Conservation (phyloP, 2,113 vertebrate species). For the Coregonus clupeaformis region DNA sequence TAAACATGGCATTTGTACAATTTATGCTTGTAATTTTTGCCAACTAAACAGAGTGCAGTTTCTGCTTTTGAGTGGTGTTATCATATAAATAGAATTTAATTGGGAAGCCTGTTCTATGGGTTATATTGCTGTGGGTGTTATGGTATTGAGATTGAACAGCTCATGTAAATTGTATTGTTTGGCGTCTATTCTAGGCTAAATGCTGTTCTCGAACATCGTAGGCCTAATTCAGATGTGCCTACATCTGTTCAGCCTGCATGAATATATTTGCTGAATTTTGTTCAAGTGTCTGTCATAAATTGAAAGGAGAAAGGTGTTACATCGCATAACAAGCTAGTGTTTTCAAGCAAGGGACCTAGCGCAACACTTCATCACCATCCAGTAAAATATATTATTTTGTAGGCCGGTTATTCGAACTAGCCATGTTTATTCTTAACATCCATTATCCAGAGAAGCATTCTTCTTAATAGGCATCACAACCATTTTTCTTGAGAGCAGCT, state of each 20-base stretch:
- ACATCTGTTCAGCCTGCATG: constrained; percentile 1
- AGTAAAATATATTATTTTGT: background rate
- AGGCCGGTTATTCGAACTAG: no score
- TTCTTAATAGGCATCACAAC: no score
- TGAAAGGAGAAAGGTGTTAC: no score
- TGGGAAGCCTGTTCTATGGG: no score
- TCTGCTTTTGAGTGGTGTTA: background rate
- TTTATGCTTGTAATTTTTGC: background rate
- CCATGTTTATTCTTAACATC: no score
- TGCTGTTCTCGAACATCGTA: background rate
- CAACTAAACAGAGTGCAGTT: background rate
- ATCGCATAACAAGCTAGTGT: no score
- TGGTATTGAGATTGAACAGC: background rate
- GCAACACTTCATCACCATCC: background rate
- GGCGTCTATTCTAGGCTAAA: background rate
- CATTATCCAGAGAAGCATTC: no score
- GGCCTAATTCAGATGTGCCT: background rate
- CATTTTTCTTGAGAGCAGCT: no score
- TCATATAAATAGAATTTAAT: no score
- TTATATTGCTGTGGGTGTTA: background rate
- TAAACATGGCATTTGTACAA: background rate
- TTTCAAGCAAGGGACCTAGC: background rate
- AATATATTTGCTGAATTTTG: constrained; percentile 47
- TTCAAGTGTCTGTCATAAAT: background rate
- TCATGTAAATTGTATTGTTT: background rate